Base-by-base conservation (phyloP, 2,888 invertebrate species). In the Spilarctia lutea region DNA sequence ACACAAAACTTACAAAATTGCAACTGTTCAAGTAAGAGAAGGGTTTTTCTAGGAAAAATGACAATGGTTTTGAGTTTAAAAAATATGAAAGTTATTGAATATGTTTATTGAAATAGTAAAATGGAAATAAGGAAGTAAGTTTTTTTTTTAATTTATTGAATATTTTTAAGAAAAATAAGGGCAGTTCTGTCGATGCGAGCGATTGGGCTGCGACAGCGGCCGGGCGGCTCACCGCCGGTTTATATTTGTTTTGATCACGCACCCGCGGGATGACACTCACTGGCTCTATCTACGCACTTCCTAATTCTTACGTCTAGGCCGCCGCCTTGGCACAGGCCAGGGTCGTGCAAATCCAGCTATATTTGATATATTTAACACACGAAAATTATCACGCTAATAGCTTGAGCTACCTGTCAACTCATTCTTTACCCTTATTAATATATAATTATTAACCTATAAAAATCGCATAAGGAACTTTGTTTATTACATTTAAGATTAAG, bases 191-290 rank as follows among this genome's bases (percentile, higher is more conserved):
- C 75, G 56, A 13, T 24, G 68, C 75, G 73, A 48, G 48, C 75
- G 63, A 75, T 76, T 63, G 82, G 83, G 81, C 84, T 85, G 84
- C 84, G 88, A 85, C 87, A 86, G 85, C 88, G 85, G 82, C 83
- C 83, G 85, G 83, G 84, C 85, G 85, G 24, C 74, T 72, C 79
- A 77, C 80, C 81, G 80, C 75, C 84, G 79, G 88, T 89, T 91
- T 91, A 91, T 93, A 93, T 93, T 91, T 91, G 89, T 87, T 87
- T 83, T 83, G 87, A 88, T 89, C 94, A 93, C 93, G 93, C 91
- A 85, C 79, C 80, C 83, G 79, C 83, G 78, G 88, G 82, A 87
- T 93, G 91, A 85, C 86, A 81, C 79, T 69, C 72, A 68, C 76
- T 56, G 67, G 56, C 68, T 74, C 68, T 79, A 78, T 82, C 83